These are phyloP conservation scores for Drosophila biarmipes DNA, from an alignment of 1,140 invertebrate species.

Conservation along the genomic window DNA sequence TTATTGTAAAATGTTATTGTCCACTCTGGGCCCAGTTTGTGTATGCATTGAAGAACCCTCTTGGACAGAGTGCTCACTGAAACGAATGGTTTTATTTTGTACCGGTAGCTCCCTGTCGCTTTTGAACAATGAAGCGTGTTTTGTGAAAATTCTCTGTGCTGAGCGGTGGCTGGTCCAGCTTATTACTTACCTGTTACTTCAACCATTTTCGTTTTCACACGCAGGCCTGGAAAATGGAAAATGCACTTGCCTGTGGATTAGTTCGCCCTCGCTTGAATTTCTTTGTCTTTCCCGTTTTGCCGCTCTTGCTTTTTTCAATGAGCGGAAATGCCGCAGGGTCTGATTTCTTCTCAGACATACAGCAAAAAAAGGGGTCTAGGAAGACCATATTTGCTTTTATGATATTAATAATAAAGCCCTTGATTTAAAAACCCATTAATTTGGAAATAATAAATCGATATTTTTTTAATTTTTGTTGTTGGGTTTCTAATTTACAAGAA, in stretches of 20 bases:
- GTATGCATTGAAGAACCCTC: constrained; percentile 21
- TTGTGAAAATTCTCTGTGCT: constrained; percentile 71
- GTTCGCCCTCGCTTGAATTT: constrained; percentile 51
- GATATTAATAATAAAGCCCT: too few relatives aligned
- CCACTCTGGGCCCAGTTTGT: constrained; percentile 23
- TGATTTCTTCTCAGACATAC: constrained; percentile 37
- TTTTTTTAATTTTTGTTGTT: too few relatives aligned
- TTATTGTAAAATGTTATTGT: constrained; percentile 63
- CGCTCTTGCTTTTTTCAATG: constrained; percentile 51
- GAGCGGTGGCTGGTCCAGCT: constrained; percentile 32
- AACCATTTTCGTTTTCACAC: constrained; percentile 75
- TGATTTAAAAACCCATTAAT: too few relatives aligned
- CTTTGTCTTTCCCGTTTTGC: constrained; percentile 32
- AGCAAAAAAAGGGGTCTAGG: too few relatives aligned
- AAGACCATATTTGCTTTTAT: neutral
- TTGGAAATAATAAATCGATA: too few relatives aligned
- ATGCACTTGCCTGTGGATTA: constrained; percentile 69
- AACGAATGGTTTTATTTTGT: constrained; percentile 28
- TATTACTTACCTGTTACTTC: constrained; percentile 76
- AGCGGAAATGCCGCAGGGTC: constrained; percentile 71
- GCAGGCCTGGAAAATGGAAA: constrained; percentile 56
- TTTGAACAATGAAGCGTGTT: constrained; percentile 68
- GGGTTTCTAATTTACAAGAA: too few relatives aligned
- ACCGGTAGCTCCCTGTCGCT: constrained; percentile 20
- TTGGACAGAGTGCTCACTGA: constrained; percentile 23